A percentile compares a stretch with the other conserved stretches of the same genome.
phyloP scores from a whole-genome alignment of 92 coral and sea anemone genomes.

The Zoanthus sociatus region DNA sequence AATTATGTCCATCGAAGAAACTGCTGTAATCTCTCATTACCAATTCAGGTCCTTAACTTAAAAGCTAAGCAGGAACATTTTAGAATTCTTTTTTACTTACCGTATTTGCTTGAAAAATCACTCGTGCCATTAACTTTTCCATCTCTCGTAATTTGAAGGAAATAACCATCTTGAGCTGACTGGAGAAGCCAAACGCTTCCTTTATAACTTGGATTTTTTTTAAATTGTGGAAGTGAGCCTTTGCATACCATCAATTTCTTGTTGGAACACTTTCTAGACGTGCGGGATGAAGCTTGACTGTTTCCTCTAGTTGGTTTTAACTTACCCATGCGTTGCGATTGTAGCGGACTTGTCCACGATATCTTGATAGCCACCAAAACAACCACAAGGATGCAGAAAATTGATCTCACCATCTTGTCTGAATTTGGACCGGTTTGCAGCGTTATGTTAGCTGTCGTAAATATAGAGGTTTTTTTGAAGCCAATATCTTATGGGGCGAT shows the following conservation, averaged over 20 bases:
- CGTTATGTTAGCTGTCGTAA: constrained; percentile 15
- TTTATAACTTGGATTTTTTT: constrained; percentile 6
- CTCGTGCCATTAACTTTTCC: constrained; percentile 31
- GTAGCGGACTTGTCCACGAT: constrained; percentile 15
- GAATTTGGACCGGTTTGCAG: constrained; percentile 34
- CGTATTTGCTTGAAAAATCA: neutral
- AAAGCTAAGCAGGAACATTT: neutral
- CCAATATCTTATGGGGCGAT: constrained; percentile 36
- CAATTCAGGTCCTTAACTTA: neutral
- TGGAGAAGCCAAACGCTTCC: constrained; percentile 18
- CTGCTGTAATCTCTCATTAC: neutral
- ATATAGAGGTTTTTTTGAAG: constrained; percentile 23
- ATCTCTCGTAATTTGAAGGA: constrained; percentile 22
- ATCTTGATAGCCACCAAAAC: neutral
- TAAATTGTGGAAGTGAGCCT: constrained; percentile 10
- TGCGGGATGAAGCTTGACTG: neutral
- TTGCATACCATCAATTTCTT: neutral
- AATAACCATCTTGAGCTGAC: neutral
- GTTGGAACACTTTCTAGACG: constrained; percentile 4
- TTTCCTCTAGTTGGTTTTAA: neutral
- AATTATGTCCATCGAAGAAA: neutral
- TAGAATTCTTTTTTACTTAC: neutral
- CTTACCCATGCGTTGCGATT: constrained; percentile 9
- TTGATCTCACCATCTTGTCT: constrained; percentile 33
- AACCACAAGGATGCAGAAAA: constrained; percentile 1